phyloP scores from a whole-genome alignment of 1,140 invertebrate species.

The Brachionus asplanchnoidis region DNA sequence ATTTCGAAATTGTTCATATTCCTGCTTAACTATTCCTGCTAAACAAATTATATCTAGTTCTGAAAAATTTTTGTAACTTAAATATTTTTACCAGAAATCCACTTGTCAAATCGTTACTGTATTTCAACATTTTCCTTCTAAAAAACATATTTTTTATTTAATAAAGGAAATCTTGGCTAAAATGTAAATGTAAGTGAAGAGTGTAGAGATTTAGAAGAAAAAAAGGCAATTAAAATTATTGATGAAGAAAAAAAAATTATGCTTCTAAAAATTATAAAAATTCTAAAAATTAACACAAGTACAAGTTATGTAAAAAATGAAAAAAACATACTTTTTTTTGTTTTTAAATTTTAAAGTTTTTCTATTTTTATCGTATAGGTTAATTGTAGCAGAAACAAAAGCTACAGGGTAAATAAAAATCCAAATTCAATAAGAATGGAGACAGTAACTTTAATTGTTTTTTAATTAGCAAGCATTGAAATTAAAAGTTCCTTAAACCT shows the following conservation, averaged over 20 bases:
- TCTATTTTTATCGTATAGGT: not conserved
- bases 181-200: not conserved
- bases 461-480: not conserved
- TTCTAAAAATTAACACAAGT: not conserved
- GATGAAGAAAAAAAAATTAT: too few species aligned
- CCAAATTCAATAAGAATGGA: not conserved
- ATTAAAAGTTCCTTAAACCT: too few species aligned
- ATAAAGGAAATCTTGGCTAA: not conserved
- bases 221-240: not conserved
- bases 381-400: not conserved
- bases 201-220: not conserved
- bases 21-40: too few species aligned
- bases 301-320: not conserved
- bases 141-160: not conserved
- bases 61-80: too few species aligned
- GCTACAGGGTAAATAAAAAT: not conserved
- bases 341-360: not conserved
- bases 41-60: too few species aligned
- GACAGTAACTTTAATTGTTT: not conserved
- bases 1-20: too few species aligned
- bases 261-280: not conserved
- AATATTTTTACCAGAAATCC: too few species aligned
- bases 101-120: too few species aligned
- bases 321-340: too few species aligned
- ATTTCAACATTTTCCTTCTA: too few species aligned